phyloP scores from a whole-genome alignment of 2,888 invertebrate genomes.

The Scrobipalpa costella region DNA sequence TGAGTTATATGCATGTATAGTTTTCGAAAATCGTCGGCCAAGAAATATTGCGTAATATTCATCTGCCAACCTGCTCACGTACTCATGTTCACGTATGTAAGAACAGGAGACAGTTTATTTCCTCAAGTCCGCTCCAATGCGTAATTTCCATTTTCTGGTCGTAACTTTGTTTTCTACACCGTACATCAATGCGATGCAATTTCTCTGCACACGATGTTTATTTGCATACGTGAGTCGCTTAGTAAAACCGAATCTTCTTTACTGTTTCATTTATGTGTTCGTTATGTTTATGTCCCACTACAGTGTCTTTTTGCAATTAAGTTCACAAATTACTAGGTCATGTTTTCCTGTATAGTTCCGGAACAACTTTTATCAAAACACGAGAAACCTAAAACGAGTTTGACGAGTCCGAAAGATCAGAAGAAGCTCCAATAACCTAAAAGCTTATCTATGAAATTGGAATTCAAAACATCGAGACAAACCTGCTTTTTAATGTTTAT shows the following conservation, averaged over 20 bases:
- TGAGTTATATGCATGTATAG: too few relatives aligned
- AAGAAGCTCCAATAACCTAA: neutral
- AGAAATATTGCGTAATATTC: neutral
- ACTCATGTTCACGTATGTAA: neutral
- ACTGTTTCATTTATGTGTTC: neutral
- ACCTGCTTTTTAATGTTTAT: slow-evolving; percentile 10
- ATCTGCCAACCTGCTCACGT: neutral
- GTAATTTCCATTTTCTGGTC: slow-evolving; percentile 7
- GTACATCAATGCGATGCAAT: slow-evolving; percentile 15
- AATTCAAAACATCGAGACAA: neutral
- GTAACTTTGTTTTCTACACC: slow-evolving; percentile 2
- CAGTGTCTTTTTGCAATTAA: too few relatives aligned
- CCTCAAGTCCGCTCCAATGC: neutral
- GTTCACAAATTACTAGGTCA: neutral
- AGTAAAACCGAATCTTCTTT: neutral
- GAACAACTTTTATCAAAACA: neutral
- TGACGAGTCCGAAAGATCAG: neutral
- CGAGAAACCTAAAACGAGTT: neutral
- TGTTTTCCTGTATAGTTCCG: neutral
- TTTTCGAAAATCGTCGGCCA: too few relatives aligned
- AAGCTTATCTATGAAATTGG: neutral
- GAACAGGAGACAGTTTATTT: neutral
- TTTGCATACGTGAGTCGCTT: slow-evolving; percentile 9
- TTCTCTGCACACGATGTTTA: slow-evolving; percentile 7
- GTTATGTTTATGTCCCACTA: too few relatives aligned